A percentile compares a stretch with the other conserved stretches of the same genome.
Evolutionary conservation across 2,797 vertebrate genomes (phyloP).

Genomic region (Syndactyla subalaris): DNA sequence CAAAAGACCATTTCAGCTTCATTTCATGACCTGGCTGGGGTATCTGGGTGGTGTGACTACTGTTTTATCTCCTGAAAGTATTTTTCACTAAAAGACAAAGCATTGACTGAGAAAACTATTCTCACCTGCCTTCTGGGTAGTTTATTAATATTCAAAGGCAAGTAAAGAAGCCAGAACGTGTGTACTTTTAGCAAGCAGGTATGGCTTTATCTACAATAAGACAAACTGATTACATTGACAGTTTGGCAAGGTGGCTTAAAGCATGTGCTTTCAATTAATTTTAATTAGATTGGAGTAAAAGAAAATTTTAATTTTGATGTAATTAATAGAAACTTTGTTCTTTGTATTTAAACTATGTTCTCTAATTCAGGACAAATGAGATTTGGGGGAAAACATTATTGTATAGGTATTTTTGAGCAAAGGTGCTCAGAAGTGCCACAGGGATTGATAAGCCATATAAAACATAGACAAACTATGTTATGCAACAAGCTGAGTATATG

Average conservation of each 20-base stretch:
- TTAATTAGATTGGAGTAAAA: slow-evolving; percentile 51
- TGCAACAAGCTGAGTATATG: background rate
- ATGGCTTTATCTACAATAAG: slow-evolving; percentile 34
- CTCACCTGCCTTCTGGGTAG: slow-evolving; percentile 1
- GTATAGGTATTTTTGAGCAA: background rate
- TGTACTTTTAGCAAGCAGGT: slow-evolving; percentile 19
- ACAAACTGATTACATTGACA: slow-evolving; percentile 48
- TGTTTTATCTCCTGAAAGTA: background rate
- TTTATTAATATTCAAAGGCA: slow-evolving; percentile 31
- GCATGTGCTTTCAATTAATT: slow-evolving; percentile 48
- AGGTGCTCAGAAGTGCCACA: background rate
- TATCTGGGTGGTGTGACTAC: background rate
- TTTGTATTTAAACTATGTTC: slow-evolving; percentile 9
- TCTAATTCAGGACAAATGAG: slow-evolving; percentile 14
- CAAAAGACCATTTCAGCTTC: background rate
- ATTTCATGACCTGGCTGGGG: background rate
- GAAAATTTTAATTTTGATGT: slow-evolving; percentile 48
- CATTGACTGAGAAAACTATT: background rate
- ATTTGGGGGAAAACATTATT: slow-evolving; percentile 3
- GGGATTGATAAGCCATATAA: background rate
- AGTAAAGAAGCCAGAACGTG: background rate
- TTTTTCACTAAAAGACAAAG: background rate
- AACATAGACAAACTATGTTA: background rate
- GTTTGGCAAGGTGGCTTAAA: slow-evolving; percentile 29
- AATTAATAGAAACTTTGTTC: slow-evolving; percentile 21